phyloP scores from a whole-genome alignment of 2,888 invertebrate species.

The Chirona hameri region DNA sequence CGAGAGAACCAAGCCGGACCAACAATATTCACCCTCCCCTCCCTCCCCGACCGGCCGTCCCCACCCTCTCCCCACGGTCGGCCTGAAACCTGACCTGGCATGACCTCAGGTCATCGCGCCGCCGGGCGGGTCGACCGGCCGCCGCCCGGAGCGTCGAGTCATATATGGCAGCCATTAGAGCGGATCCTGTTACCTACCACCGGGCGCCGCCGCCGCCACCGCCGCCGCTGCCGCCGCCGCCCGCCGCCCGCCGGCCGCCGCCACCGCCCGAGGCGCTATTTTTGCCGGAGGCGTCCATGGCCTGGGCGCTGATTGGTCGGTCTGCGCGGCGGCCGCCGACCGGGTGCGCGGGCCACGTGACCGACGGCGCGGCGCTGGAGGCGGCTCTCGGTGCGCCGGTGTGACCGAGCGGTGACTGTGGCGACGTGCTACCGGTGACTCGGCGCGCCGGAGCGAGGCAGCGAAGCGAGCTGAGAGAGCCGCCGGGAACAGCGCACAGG shows the following conservation, averaged over 20 bases:
- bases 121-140: neutral
- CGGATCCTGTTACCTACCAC: neutral
- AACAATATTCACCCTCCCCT: neutral
- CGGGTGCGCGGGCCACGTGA: neutral
- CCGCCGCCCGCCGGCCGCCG: neutral
- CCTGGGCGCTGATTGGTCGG: neutral
- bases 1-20: neutral
- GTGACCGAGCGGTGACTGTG: neutral
- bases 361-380: neutral
- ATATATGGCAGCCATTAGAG: slow-evolving; percentile 10
- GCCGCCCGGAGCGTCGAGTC: neutral
- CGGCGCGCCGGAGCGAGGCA: neutral
- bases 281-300: neutral
- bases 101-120: neutral
- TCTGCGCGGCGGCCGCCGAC: neutral
- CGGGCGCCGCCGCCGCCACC: neutral
- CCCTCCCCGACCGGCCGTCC: no score
- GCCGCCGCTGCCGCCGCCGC: neutral
- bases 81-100: neutral
- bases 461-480: neutral
- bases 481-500: neutral
- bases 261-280: slow-evolving; percentile 2
- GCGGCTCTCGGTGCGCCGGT: neutral
- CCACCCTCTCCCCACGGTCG: no score
- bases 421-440: neutral